Evolutionary conservation across 1,140 invertebrate species (phyloP).

Genomic region (Drosophila varians): DNA sequence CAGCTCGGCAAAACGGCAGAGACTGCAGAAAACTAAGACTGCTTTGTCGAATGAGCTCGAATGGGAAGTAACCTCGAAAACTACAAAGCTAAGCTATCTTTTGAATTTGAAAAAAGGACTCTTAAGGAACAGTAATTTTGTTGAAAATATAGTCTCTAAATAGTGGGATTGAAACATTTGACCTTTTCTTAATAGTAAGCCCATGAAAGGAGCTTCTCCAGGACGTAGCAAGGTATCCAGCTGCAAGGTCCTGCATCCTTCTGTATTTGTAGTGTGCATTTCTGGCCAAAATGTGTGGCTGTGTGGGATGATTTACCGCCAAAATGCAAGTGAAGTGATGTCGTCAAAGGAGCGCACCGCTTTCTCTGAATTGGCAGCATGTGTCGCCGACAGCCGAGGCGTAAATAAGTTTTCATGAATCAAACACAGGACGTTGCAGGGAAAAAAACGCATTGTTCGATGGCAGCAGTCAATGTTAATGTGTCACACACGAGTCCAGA

Average conservation of each 20-base stretch:
- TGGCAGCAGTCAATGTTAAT: conserved; percentile 26
- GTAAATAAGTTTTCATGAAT: conserved; percentile 35
- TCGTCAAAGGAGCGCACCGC: conserved; percentile 44
- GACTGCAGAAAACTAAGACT: conserved; percentile 30
- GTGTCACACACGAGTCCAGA: conserved; percentile 2
- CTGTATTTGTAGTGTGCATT: conserved; percentile 4
- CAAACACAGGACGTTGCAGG: not conserved
- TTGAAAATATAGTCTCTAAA: too few relatives aligned
- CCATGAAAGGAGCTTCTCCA: too few relatives aligned
- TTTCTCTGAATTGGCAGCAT: conserved; percentile 22
- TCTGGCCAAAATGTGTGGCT: conserved; percentile 5
- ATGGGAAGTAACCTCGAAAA: not conserved
- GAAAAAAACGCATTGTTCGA: conserved; percentile 20
- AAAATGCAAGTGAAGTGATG: conserved; percentile 52
- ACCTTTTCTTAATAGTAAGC: too few relatives aligned
- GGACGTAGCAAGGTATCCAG: not conserved
- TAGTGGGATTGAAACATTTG: too few relatives aligned
- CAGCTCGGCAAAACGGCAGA: conserved; percentile 29
- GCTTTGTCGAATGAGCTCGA: not conserved
- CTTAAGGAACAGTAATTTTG: too few relatives aligned
- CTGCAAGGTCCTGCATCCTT: not conserved
- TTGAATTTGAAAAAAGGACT: not conserved
- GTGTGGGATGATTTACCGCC: conserved; percentile 49
- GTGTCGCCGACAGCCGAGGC: conserved; percentile 19
- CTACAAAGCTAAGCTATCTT: not conserved